A percentile compares a stretch with the other conserved stretches of the same genome.
phyloP scores from a whole-genome alignment of 1,140 invertebrate species.

The Drosophila ambigua region DNA sequence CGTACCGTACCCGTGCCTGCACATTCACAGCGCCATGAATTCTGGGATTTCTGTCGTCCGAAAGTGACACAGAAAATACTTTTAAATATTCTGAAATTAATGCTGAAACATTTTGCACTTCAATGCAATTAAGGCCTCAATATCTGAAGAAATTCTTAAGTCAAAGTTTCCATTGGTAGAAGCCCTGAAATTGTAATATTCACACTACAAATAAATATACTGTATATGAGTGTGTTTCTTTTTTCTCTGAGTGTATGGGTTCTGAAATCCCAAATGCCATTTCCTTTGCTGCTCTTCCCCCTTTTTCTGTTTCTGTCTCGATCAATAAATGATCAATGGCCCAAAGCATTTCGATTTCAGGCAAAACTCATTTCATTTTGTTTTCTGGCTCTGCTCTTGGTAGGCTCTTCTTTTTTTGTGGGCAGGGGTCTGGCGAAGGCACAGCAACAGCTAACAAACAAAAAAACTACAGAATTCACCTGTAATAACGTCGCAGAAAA shows the following conservation, averaged over 20 bases:
- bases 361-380: constrained; percentile 53
- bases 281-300: constrained; percentile 9
- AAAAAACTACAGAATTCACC: constrained; percentile 55
- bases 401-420: constrained; percentile 24
- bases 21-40: constrained; percentile 27
- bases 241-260: neutral
- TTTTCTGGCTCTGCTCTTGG: constrained; percentile 24
- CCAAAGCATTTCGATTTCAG: constrained; percentile 58
- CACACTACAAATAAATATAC: too few species aligned
- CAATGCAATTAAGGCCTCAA: too few species aligned
- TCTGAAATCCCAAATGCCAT: constrained; percentile 1
- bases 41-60: constrained; percentile 1
- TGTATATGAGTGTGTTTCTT: too few species aligned
- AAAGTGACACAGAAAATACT: constrained; percentile 30
- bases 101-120: neutral
- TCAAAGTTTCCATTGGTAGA: too few species aligned
- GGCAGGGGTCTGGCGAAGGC: constrained; percentile 15
- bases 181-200: too few species aligned
- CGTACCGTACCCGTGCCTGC: too few species aligned
- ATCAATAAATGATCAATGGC: constrained; percentile 50
- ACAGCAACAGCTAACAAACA: constrained; percentile 17
- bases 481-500: constrained; percentile 66
- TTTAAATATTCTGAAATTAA: constrained; percentile 1
- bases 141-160: too few species aligned
- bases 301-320: constrained; percentile 15